Evolutionary conservation across 2,888 invertebrate species (phyloP), one percentile per base, ranked within the genome.

Genomic region (Oscheius onirici): DNA sequence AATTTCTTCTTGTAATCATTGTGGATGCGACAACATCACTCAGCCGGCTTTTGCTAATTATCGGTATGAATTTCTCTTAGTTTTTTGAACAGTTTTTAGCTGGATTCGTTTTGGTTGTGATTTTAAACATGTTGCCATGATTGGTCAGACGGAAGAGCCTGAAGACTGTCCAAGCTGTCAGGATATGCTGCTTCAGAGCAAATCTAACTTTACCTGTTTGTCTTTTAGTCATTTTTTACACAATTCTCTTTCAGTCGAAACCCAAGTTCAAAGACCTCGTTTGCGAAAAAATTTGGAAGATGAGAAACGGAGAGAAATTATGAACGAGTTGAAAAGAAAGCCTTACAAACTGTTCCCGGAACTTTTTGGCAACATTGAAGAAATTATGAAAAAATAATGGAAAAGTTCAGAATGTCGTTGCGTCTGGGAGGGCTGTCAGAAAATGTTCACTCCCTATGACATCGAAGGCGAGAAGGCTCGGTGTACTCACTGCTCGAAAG

Each of bases 361-460:
- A 20, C 20, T 51, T 22, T 51, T 51, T 24, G 51, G 51, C 13
- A 46, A 11, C 43, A 13, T 46, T 46, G 15, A 5, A 11, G 11
- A 51, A 51, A 2, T 11, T 17, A 2, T 20, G 10, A 11, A 17
- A 2, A 20, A 20, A 17, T 15, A 20, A 20, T 17, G 3, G 11
- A 20, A 10, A 20, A 17, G 10, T 51, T 51, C 20, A 51, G 51
- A 51, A 20, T 51, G 51, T 20, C 51, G 51, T 2, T 51, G 51
- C 8, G 51, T 51, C 20, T 51, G 51, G 51, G 51, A 51, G 51
- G 51, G 51, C 51, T 51, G 51, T 51, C 51, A 22, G 51, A 51
- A 51, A 24, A 22, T 17, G 11, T 51, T 51, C 20, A 51, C 51
- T 24, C 51, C 51, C 22, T 51, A 51, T 20, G 24, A 51, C 8